Conservation (phyloP, 2,113 vertebrate genomes). For the Brienomyrus longianalis region DNA sequence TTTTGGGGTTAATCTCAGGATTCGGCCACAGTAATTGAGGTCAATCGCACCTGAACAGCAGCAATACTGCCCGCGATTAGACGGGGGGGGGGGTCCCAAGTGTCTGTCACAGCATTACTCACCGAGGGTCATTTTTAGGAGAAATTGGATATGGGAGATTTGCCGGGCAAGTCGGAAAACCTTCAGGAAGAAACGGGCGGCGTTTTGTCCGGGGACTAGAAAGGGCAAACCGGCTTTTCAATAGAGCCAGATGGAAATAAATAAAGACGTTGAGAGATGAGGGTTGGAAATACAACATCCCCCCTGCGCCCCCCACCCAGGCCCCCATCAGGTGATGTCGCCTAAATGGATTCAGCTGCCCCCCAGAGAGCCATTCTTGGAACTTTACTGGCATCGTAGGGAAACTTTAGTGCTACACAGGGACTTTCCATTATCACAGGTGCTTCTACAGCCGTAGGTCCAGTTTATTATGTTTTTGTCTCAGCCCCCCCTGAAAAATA, state of each 20-base stretch:
- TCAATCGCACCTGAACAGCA: slow-evolving; percentile 7
- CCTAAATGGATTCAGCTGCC: neutral
- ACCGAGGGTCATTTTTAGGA: neutral
- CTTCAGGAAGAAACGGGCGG: neutral
- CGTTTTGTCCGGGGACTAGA: neutral
- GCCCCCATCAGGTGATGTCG: neutral
- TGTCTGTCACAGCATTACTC: neutral
- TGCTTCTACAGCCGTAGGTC: neutral
- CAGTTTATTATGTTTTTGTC: neutral
- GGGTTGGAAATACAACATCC: neutral
- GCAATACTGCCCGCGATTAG: neutral
- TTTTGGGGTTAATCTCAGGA: neutral
- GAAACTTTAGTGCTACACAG: neutral
- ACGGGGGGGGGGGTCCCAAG: neutral
- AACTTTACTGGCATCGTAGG: neutral
- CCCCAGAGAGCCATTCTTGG: neutral
- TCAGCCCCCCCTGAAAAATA: neutral
- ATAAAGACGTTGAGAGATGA: neutral
- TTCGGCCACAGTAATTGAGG: neutral
- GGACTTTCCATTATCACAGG: neutral
- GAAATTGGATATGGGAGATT: slow-evolving; percentile 12
- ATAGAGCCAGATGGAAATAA: neutral
- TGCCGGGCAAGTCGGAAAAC: neutral
- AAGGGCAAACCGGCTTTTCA: neutral
- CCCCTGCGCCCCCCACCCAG: neutral